Evolutionary conservation across 2,113 vertebrate species (phyloP).

Genomic region (Oncorhynchus keta): DNA sequence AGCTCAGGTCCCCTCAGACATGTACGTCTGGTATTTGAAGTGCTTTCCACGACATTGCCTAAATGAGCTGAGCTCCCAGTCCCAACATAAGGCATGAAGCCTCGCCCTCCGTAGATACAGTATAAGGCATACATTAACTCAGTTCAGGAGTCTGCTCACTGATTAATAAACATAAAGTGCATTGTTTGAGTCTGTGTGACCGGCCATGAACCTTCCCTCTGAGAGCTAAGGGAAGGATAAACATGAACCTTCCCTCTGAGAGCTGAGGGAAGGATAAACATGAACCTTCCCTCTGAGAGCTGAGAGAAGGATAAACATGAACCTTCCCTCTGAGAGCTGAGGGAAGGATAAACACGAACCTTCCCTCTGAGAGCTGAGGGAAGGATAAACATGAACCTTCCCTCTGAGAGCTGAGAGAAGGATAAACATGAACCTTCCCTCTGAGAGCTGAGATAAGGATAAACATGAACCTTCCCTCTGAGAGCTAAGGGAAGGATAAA

Average conservation of each 20-base stretch:
- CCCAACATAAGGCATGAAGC: background rate
- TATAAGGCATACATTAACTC: background rate
- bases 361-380: conserved; percentile 60
- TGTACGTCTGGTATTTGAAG: background rate
- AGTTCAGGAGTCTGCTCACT: conserved; percentile 10
- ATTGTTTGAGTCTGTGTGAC: conserved; percentile 55
- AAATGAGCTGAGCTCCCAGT: conserved; percentile 25
- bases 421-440: conserved; percentile 57
- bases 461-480: conserved; percentile 60
- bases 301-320: no score
- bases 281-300: no score
- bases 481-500: conserved; percentile 48
- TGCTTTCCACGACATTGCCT: conserved; percentile 28
- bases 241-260: conserved; percentile 31
- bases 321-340: conserved; percentile 45
- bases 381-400: conserved; percentile 56
- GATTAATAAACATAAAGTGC: conserved; percentile 47
- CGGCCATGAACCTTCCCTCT: conserved; percentile 60
- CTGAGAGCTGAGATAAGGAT: conserved; percentile 52
- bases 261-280: no score
- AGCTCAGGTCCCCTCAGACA: conserved; percentile 13
- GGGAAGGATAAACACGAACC: conserved; percentile 55
- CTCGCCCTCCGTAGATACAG: background rate
- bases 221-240: conserved; percentile 63
- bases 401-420: conserved; percentile 54